Percentiles rank a stretch among this genome's conserved stretches.
These are phyloP conservation scores for Toxotes chatareus DNA, from an alignment of 2,113 vertebrate species.

Conservation along the genomic window DNA sequence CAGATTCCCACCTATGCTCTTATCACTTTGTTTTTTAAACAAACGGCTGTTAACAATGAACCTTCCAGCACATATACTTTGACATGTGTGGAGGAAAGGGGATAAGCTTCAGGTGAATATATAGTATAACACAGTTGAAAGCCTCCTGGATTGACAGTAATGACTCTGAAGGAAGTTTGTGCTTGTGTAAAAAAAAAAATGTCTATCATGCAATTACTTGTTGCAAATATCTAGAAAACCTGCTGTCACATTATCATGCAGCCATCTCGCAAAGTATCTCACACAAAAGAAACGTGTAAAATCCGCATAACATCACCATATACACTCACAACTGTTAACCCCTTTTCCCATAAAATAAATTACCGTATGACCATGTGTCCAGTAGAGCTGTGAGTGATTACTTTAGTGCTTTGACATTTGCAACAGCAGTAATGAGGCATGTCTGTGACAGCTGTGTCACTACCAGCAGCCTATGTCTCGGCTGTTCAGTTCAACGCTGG, in stretches of 20 bases:
- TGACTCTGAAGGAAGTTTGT: constrained; percentile 74
- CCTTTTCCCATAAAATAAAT: constrained; percentile 71
- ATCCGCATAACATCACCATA: constrained; percentile 31
- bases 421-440: constrained; percentile 85
- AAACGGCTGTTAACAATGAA: constrained; percentile 24
- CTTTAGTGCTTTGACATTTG: constrained; percentile 87
- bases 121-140: constrained; percentile 43
- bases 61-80: constrained; percentile 16
- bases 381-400: constrained; percentile 79
- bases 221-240: constrained; percentile 63
- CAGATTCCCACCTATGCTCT: constrained; percentile 5
- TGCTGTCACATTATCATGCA: constrained; percentile 70
- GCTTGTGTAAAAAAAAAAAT: constrained; percentile 37
- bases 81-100: constrained; percentile 26
- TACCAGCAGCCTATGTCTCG: constrained; percentile 80
- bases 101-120: constrained; percentile 36
- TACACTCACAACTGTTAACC: constrained; percentile 63
- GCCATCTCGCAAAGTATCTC: constrained; percentile 44
- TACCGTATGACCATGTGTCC: constrained; percentile 75
- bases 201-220: constrained; percentile 60
- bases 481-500: constrained; percentile 71
- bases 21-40: constrained; percentile 11
- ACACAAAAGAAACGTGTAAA: constrained; percentile 35
- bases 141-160: constrained; percentile 70
- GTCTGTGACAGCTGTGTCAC: constrained; percentile 85